A percentile compares a stretch with the other conserved stretches of the same genome.
Conservation (phyloP, 2,888 invertebrate species). For the Amiota minor region DNA sequence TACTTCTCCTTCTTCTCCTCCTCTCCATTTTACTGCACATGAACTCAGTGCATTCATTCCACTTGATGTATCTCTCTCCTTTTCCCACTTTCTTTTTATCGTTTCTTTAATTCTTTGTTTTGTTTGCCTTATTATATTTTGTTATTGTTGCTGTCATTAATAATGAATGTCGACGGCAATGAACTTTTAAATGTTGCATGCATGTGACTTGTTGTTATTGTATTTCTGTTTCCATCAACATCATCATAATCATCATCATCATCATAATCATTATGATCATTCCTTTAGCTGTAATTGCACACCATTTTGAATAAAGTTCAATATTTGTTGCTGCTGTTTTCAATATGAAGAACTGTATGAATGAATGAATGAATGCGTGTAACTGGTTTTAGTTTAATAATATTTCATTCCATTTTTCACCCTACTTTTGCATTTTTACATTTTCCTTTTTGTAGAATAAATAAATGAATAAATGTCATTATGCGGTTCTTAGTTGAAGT, state of each 20-base stretch:
- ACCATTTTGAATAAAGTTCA: no score
- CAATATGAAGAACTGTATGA: no score
- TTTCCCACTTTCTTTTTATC: neutral
- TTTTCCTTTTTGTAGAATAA: neutral
- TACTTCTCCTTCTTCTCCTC: neutral
- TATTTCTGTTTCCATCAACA: slow-evolving; percentile 3
- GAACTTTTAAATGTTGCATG: slow-evolving; percentile 72
- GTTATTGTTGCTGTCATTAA: slow-evolving; percentile 64
- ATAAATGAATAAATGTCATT: slow-evolving; percentile 37
- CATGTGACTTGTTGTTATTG: slow-evolving; percentile 49
- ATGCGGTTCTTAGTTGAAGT: slow-evolving; percentile 53
- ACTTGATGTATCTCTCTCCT: neutral
- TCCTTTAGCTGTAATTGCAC: slow-evolving; percentile 37
- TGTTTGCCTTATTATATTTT: slow-evolving; percentile 29
- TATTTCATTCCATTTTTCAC: no score
- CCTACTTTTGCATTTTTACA: no score
- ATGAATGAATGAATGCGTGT: no score
- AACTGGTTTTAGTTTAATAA: no score
- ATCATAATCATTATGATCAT: slow-evolving; percentile 24
- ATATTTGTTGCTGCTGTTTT: no score
- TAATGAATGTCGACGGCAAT: slow-evolving; percentile 73
- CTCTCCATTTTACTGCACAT: slow-evolving; percentile 13
- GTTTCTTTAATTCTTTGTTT: slow-evolving; percentile 1
- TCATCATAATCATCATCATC: neutral
- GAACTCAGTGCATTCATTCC: neutral